Evolutionary conservation across 2,888 invertebrate species (phyloP), one percentile per base, ranked within the genome.

Genomic region (Polyommatus iphigenia): DNA sequence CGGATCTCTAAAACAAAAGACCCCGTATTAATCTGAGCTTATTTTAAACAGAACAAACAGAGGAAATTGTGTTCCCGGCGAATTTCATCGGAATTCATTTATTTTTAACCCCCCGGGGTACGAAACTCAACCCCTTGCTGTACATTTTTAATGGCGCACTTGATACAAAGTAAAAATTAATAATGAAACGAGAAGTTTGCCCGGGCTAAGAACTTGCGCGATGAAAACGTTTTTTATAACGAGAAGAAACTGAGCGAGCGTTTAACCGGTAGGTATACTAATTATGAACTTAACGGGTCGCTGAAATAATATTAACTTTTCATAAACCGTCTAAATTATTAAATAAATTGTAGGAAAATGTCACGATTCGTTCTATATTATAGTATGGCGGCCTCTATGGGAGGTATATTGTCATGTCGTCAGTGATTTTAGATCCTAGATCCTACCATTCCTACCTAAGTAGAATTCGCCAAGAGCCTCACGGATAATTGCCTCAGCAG

Each of bases 141-240:
- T 67, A 67, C 67, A 67, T 67, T 67, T 67, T 67, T 67, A 67
- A 67, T 67, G 67, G 67, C 67, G 67, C 29, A 32, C 67, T 67
- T 67, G 67, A 67, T 67, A 67, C 67, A 67, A 67, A 67, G 29
- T 67, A 67, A 67, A 67, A 67, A 67, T 67, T 67, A 67, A 67
- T 67, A 29, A 67, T 67, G 67, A 15, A 67, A 29, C 29, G 29
- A 67, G 67, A 32, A 67, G 67, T 62, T 62, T 13, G 62, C 67
- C 0, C 67, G 67, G 32, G 67, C 67, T 62, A 10, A 67, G 29
- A 32, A 67, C 67, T 67, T 18, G 32, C 62, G 62, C 18, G 67
- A 67, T 67, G 29, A 32, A 29, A 67, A 67, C 15, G 67, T 67
- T 67, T 62, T 62, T 62, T 7, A 67, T 15, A 18, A 46, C 67